These are phyloP conservation scores for Stomatorhinus ivindoensis DNA, from an alignment of 2,113 vertebrate genomes.

Conservation along the genomic window DNA sequence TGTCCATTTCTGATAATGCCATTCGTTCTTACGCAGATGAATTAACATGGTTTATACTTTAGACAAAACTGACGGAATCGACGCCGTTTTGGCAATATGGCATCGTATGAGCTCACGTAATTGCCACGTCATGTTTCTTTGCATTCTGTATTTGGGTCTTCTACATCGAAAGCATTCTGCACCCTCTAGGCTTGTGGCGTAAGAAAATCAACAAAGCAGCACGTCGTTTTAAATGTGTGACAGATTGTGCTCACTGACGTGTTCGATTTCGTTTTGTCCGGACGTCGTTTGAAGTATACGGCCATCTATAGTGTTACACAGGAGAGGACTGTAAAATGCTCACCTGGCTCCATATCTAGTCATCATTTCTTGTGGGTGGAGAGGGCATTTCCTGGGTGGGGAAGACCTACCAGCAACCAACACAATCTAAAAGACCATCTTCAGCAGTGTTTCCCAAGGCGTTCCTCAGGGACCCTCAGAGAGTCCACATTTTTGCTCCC, in stretches of 20 bases:
- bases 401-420: background rate
- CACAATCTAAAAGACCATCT: background rate
- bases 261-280: background rate
- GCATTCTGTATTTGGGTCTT: background rate
- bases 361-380: background rate
- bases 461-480: background rate
- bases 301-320: background rate
- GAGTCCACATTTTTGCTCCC: background rate
- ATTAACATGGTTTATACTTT: background rate
- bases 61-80: background rate
- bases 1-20: constrained; percentile 21
- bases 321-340: background rate
- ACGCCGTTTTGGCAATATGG: background rate
- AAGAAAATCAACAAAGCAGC: background rate
- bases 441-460: background rate
- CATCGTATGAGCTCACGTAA: background rate
- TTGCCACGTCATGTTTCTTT: background rate
- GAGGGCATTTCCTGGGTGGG: background rate
- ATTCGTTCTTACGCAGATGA: background rate
- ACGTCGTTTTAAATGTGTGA: background rate
- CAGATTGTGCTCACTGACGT: background rate
- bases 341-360: background rate
- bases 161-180: background rate
- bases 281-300: background rate
- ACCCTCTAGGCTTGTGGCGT: background rate